These are phyloP conservation scores for Oxystoma pomonae DNA, from an alignment of 2,888 invertebrate species.

Conservation along the genomic window DNA sequence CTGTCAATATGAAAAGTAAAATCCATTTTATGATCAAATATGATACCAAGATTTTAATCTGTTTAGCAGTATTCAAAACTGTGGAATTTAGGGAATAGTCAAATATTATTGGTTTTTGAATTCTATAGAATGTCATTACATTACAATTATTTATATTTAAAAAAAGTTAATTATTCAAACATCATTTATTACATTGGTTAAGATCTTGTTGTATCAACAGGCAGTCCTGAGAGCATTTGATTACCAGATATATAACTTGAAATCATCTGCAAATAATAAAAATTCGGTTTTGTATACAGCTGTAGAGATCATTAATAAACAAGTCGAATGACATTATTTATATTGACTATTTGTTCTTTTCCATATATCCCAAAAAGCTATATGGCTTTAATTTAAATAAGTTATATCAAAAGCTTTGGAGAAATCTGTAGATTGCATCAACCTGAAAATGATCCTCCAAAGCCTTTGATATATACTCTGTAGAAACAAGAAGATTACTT, in stretches of 20 bases:
- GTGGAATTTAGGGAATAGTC: background rate
- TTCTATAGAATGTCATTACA: background rate
- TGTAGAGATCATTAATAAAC: background rate
- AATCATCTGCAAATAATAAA: background rate
- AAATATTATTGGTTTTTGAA: background rate
- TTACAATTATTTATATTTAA: background rate
- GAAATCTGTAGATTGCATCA: background rate
- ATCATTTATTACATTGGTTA: background rate
- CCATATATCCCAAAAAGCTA: background rate
- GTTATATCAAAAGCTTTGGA: background rate
- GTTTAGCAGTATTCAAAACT: background rate
- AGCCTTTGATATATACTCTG: no score
- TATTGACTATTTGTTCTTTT: background rate
- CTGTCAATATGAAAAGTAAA: background rate
- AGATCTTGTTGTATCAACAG: background rate
- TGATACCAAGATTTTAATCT: background rate
- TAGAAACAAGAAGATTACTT: no score
- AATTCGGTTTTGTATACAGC: background rate
- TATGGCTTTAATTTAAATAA: background rate
- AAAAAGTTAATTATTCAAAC: background rate
- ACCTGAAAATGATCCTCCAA: no score
- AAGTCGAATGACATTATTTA: background rate
- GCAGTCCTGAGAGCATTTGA: background rate
- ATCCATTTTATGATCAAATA: background rate
- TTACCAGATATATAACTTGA: background rate